These are phyloP conservation scores for Drosophila paulistorum DNA, from an alignment of 1,140 invertebrate genomes.

Conservation along the genomic window DNA sequence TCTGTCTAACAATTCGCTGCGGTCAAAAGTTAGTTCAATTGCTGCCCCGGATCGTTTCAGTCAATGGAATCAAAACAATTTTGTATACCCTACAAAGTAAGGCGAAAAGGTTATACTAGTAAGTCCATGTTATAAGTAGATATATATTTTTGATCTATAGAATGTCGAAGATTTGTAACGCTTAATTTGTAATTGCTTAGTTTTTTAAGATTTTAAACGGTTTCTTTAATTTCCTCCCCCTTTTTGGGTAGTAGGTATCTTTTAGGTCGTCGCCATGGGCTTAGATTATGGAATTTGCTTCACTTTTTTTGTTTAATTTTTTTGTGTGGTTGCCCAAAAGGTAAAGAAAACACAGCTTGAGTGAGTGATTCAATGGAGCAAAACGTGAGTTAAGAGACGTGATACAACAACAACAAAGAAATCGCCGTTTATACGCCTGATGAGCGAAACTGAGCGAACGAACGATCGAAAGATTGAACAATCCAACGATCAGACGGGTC, in stretches of 20 bases:
- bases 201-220: too few relatives aligned
- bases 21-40: conserved; percentile 60
- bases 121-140: too few relatives aligned
- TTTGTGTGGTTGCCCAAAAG: conserved; percentile 50
- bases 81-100: conserved; percentile 12
- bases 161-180: too few relatives aligned
- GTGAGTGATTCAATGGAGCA: conserved; percentile 73
- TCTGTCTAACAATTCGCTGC: conserved; percentile 34
- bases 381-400: conserved; percentile 74
- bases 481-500: neutral
- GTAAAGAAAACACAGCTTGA: conserved; percentile 46
- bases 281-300: neutral
- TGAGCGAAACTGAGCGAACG: conserved; percentile 58
- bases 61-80: conserved; percentile 66
- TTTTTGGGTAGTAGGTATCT: neutral
- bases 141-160: neutral
- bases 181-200: too few relatives aligned
- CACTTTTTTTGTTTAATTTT: neutral
- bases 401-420: conserved; percentile 69
- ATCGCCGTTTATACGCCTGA: conserved; percentile 75
- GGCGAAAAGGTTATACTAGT: too few relatives aligned
- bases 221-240: neutral
- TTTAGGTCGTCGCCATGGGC: neutral
- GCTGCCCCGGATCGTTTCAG: conserved; percentile 55
- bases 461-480: conserved; percentile 9